Evolutionary conservation across 2,113 vertebrate species (phyloP).

Genomic region (Toxotes chatareus): DNA sequence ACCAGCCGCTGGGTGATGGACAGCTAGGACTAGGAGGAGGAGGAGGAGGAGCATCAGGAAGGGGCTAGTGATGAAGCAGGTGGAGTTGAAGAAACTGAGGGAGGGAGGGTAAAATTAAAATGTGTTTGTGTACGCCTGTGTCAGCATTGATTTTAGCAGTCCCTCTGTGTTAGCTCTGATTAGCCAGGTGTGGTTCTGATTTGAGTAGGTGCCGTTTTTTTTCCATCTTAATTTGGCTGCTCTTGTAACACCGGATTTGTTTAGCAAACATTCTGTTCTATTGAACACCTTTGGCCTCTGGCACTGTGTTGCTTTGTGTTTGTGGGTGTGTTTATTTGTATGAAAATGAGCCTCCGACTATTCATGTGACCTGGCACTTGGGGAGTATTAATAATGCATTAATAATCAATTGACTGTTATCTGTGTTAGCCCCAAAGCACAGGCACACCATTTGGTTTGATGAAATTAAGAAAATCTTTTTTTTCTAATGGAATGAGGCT

Average conservation of each 20-base stretch:
- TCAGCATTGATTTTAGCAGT: conserved; percentile 39
- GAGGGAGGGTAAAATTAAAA: conserved; percentile 35
- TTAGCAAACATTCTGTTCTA: conserved; percentile 65
- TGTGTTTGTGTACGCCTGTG: conserved; percentile 33
- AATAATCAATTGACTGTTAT: conserved; percentile 83
- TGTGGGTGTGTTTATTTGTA: conserved; percentile 56
- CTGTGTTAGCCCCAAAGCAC: conserved; percentile 69
- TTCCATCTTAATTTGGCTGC: conserved; percentile 68
- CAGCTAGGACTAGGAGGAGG: conserved; percentile 47
- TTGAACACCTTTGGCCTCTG: conserved; percentile 73
- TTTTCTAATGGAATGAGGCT: conserved; percentile 50
- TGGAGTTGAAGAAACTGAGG: conserved; percentile 23
- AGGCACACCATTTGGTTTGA: conserved; percentile 64
- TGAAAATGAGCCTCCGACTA: conserved; percentile 67
- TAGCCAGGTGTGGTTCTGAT: conserved; percentile 66
- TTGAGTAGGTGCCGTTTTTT: conserved; percentile 58
- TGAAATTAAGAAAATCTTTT: conserved; percentile 67
- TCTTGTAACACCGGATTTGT: conserved; percentile 69
- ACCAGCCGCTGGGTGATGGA: conserved; percentile 79
- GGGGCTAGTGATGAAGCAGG: conserved; percentile 33
- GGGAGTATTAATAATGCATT: conserved; percentile 81
- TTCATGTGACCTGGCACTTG: conserved; percentile 70
- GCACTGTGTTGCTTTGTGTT: conserved; percentile 62
- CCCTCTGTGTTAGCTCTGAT: conserved; percentile 46
- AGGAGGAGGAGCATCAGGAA: conserved; percentile 48